Evolutionary conservation across 2,888 invertebrate species (phyloP).

Genomic region (Nysson spinosus): DNA sequence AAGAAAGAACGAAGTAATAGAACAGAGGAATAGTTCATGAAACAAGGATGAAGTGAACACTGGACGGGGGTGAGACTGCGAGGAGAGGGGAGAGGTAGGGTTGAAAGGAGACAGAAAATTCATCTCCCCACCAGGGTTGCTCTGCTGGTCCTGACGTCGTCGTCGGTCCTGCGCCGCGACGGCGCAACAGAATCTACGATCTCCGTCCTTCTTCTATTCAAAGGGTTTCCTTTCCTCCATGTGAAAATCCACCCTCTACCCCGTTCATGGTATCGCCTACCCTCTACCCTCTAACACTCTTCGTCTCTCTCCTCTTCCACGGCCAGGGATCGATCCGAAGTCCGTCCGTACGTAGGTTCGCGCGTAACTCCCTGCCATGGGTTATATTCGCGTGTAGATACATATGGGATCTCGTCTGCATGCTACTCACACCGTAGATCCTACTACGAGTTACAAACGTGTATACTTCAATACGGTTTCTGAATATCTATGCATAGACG

Average conservation of each 20-base stretch:
- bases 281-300: slow-evolving; percentile 21
- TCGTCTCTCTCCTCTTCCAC: slow-evolving; percentile 38
- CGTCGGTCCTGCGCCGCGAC: slow-evolving; percentile 57
- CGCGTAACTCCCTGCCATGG: slow-evolving; percentile 42
- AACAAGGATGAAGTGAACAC: slow-evolving; percentile 12
- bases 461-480: neutral
- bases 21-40: too few relatives aligned
- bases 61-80: slow-evolving; percentile 20
- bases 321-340: slow-evolving; percentile 58
- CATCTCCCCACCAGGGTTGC: slow-evolving; percentile 17
- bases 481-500: neutral
- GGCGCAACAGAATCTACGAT: slow-evolving; percentile 55
- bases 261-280: slow-evolving; percentile 22
- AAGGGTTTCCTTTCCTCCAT: slow-evolving; percentile 27
- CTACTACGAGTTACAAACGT: neutral
- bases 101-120: slow-evolving; percentile 28
- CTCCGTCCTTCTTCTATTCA: slow-evolving; percentile 46
- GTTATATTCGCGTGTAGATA: slow-evolving; percentile 39
- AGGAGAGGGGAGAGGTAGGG: slow-evolving; percentile 17
- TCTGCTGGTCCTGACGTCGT: slow-evolving; percentile 46
- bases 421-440: slow-evolving; percentile 4
- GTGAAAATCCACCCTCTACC: slow-evolving; percentile 13
- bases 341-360: slow-evolving; percentile 49
- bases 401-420: slow-evolving; percentile 26
- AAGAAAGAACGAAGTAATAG: slow-evolving; percentile 7